Conservation (phyloP, 2,797 vertebrate genomes). For the Sandelia bainsii region DNA sequence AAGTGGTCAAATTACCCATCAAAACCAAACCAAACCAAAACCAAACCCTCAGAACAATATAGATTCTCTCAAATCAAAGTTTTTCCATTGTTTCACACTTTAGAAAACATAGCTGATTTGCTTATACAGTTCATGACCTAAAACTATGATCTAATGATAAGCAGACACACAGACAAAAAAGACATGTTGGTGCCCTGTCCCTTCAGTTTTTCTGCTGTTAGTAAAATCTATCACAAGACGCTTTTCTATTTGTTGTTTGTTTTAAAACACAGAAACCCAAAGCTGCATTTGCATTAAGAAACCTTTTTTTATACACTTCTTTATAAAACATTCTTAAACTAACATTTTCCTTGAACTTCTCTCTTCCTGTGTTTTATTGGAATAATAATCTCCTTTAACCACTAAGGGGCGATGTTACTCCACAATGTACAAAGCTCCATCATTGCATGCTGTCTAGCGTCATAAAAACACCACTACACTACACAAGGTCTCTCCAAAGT, state of each 20-base stretch:
- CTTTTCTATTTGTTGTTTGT: background rate
- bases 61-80: no score
- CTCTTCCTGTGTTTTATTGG: background rate
- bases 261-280: background rate
- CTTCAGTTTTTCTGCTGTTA: background rate
- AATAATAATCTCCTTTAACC: background rate
- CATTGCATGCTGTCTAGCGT: background rate
- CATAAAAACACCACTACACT: background rate
- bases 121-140: no score
- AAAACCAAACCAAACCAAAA: background rate
- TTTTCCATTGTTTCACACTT: no score
- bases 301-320: background rate
- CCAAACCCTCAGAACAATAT: no score
- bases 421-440: background rate
- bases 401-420: conserved; percentile 19
- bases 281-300: background rate
- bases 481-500: background rate
- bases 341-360: background rate
- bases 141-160: no score
- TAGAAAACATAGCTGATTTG: no score
- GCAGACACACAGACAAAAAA: background rate
- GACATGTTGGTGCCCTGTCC: no score
- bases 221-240: background rate
- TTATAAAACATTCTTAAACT: background rate
- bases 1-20: background rate